Evolutionary conservation across 2,888 invertebrate species (phyloP), one percentile per base, ranked within the genome.

Genomic region (Rhopalosiphum nymphaeae): DNA sequence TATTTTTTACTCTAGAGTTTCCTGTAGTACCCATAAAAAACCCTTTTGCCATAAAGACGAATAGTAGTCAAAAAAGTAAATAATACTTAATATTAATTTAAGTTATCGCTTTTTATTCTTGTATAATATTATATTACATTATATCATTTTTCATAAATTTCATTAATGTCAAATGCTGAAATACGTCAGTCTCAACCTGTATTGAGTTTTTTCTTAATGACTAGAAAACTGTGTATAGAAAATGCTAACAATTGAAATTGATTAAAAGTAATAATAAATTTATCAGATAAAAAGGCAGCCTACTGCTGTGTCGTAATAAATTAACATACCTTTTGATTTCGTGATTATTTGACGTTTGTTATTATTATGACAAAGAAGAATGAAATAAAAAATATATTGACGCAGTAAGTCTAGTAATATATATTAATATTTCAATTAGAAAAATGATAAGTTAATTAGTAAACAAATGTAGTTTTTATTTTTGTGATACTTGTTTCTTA

Each of bases 231-330:
- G 56, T 42, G 7, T 44, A 91, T 85, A 67, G 46, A 78, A 53
- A 26, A n/a, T 42, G 46, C 36, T 42, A 53, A 92, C 88, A 92
- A 92, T 87, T 87, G 92, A 87, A 91, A 92, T 92, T 88, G 92
- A 88, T 88, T 88, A 86, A 91, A 91, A 91, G 44, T 91, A 78
- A 67, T 85, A 85, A 85, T 42, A 89, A 61, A 61, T 36, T 11
- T 49, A 91, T 87, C 36, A 49, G n/a, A 61, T n/a, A 49, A 57
- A 85, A 61, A 67, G 61, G n/a, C 78, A 25, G 26, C 78, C 61
- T 56, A 87, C 92, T 92, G 88, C 88, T 78, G 88, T 78, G 92
- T 53, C 3, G 25, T 92, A 25, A 92, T 92, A 78, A 88, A 92
- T 92, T 88, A 92, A 88, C 42, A 53, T 78, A 61, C 56, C 56